These are phyloP conservation scores for Zele albiditarsus DNA, from an alignment of 2,888 invertebrate species.

Conservation along the genomic window DNA sequence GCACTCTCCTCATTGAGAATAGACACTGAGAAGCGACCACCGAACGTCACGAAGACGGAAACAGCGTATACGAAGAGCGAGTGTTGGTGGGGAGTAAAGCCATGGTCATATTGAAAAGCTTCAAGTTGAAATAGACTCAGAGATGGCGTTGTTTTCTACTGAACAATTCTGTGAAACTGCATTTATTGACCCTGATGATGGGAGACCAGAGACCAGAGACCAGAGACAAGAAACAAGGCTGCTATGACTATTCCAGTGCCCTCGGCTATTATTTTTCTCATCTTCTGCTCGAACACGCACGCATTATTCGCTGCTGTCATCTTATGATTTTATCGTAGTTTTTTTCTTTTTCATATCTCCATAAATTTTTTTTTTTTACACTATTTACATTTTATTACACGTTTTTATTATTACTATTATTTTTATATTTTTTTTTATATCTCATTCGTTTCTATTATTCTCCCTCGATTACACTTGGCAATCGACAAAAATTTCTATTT, in stretches of 20 bases:
- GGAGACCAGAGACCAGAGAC: neutral
- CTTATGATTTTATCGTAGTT: neutral
- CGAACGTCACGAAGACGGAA: slow-evolving; percentile 6
- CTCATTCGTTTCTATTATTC: neutral
- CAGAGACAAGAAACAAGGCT: neutral
- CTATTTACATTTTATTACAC: too few relatives aligned
- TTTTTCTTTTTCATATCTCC: neutral
- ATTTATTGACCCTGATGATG: slow-evolving; percentile 40
- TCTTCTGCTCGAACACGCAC: neutral
- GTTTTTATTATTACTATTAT: neutral
- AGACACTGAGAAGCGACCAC: slow-evolving; percentile 49
- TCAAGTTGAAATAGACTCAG: slow-evolving; percentile 16
- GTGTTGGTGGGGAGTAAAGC: slow-evolving; percentile 3
- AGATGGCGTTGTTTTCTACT: slow-evolving; percentile 35
- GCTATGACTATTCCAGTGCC: too few relatives aligned
- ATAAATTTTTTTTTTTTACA: neutral
- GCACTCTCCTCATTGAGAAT: slow-evolving; percentile 56
- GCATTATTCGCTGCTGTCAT: neutral
- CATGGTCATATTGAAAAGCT: slow-evolving; percentile 33
- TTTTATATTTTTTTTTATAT: neutral
- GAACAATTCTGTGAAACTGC: slow-evolving; percentile 21
- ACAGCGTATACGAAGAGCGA: slow-evolving; percentile 7
- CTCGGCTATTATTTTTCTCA: neutral
- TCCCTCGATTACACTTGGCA: slow-evolving; percentile 26
- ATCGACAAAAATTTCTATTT: slow-evolving; percentile 43